A percentile compares a stretch with the other conserved stretches of the same genome.
Conservation (phyloP, 2,113 vertebrate species). For the Hypanus sabinus region DNA sequence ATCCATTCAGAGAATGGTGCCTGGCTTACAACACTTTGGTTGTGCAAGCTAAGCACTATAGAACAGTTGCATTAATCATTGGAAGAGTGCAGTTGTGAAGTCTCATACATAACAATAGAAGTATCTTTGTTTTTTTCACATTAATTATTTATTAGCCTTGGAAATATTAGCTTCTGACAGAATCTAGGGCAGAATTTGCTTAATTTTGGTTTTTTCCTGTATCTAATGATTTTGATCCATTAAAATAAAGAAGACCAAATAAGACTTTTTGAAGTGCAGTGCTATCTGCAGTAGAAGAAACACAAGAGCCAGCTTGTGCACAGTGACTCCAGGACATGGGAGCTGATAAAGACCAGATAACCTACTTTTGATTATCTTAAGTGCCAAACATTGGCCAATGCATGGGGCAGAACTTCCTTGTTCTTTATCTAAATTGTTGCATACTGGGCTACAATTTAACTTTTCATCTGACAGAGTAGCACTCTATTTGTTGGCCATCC, state of each 20-base stretch:
- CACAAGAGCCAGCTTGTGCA: not conserved
- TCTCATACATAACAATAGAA: not conserved
- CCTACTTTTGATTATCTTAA: not conserved
- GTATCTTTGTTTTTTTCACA: constrained; percentile 11
- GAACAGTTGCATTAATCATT: not conserved
- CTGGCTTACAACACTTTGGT: not conserved
- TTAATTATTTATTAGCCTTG: constrained; percentile 5
- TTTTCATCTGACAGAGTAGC: not conserved
- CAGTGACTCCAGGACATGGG: not conserved
- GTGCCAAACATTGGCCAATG: not conserved
- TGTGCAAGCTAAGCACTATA: constrained; percentile 20
- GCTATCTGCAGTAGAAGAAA: too few relatives aligned
- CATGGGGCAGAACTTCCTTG: not conserved
- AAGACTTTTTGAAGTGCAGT: too few relatives aligned
- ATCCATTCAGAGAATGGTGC: not conserved
- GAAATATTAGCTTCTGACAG: not conserved
- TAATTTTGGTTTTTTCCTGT: not conserved
- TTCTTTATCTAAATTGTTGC: too few relatives aligned
- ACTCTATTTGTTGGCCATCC: too few relatives aligned
- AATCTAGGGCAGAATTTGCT: not conserved
- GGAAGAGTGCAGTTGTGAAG: not conserved
- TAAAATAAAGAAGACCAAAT: not conserved
- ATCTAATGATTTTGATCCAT: not conserved
- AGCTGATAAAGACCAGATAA: not conserved
- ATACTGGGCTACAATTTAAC: not conserved